Evolutionary conservation across 2,888 invertebrate species (phyloP), one percentile per base, ranked within the genome.

Genomic region (Caenorhabditis zanzibari): DNA sequence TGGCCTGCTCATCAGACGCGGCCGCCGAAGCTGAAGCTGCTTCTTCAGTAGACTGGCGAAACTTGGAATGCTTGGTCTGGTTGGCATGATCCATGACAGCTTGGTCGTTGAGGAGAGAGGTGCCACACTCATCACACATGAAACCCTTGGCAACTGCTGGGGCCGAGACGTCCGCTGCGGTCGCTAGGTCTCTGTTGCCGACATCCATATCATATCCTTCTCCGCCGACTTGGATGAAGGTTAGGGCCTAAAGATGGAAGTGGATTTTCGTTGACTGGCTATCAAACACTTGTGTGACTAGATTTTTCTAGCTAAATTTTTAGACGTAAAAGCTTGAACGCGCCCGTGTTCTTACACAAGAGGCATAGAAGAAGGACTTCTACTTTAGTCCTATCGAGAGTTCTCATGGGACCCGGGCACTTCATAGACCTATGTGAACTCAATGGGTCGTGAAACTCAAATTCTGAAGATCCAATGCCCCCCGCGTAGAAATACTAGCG

Each of bases 121-220:
- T 16, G 12, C 44, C 44, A 14, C 63, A 61, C 61, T 63, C 44
- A 7, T 63, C 44, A 28, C 63, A 63, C 28, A n/a, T 38, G 63
- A 41, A 63, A 14, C 63, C 44, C 7, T 6, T 14, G 12, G 63
- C 63, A 1, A 38, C 44, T 10, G 41, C 28, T n/a, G 44, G 47
- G 24, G 28, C 10, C 1, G 32, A 19, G n/a, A 14, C 24, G 2
- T 16, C 61, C 12, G 19, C 32, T 1, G n/a, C 58, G 14, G 56
- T n/a, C 26, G 56, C n/a, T 4, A n/a, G n/a, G n/a, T n/a, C n/a
- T n/a, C n/a, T n/a, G n/a, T n/a, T n/a, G n/a, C n/a, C 47, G 0
- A 47, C 47, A n/a, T 38, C 38, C 10, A 12, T 38, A 2, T 61
- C 41, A 41, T 38, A 61, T 22, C 61, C 61, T 10, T 38, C 41